A percentile compares a stretch with the other conserved stretches of the same genome.
Evolutionary conservation across 2,888 invertebrate genomes (phyloP).

Genomic region (Blera fallax): DNA sequence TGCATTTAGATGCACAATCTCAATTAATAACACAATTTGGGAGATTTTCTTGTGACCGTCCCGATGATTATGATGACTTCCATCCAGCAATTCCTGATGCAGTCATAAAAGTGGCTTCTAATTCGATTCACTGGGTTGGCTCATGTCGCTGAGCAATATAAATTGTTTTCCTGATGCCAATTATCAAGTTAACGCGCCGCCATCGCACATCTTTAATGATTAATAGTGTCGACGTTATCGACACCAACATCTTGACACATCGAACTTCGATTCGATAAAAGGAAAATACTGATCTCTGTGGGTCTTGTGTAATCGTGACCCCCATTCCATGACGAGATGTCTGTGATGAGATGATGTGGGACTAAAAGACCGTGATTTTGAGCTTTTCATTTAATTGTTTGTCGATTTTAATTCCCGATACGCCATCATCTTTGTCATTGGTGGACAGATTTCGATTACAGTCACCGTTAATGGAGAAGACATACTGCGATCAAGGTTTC

Average conservation of each 20-base stretch:
- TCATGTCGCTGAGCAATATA: slow-evolving; percentile 15
- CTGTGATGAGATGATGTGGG: neutral
- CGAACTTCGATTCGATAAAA: slow-evolving; percentile 22
- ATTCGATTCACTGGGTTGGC: slow-evolving; percentile 38
- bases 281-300: slow-evolving; percentile 2
- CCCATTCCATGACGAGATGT: slow-evolving; percentile 4
- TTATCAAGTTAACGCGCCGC: slow-evolving; percentile 56
- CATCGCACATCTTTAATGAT: slow-evolving; percentile 56
- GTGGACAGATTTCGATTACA: slow-evolving; percentile 11
- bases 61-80: slow-evolving; percentile 29
- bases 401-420: slow-evolving; percentile 23
- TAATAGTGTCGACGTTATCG: slow-evolving; percentile 58
- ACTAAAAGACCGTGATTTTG: slow-evolving; percentile 25
- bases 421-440: slow-evolving; percentile 38
- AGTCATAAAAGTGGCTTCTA: slow-evolving; percentile 41
- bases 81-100: slow-evolving; percentile 31
- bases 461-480: slow-evolving; percentile 12
- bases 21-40: slow-evolving; percentile 58
- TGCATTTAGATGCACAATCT: slow-evolving; percentile 49
- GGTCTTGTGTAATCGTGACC: slow-evolving; percentile 36
- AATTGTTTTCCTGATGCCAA: slow-evolving; percentile 54
- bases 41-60: slow-evolving; percentile 17
- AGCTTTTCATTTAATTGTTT: neutral
- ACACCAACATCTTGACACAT: slow-evolving; percentile 50
- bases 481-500: neutral